Evolutionary conservation across 1,140 invertebrate genomes (phyloP).

Genomic region (Neodiprion virginianus): DNA sequence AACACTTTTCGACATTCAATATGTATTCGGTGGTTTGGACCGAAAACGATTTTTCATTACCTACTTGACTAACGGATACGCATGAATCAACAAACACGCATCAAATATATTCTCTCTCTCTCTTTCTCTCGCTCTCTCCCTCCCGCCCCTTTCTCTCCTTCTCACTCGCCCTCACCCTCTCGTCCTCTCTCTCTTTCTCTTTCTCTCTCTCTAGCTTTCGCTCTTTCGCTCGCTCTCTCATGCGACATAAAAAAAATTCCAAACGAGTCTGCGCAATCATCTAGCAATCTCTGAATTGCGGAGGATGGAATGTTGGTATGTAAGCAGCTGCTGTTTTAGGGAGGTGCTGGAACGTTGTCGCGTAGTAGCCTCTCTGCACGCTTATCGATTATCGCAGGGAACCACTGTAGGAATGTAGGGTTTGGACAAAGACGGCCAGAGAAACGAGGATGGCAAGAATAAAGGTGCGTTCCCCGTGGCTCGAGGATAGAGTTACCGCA

Average conservation of each 20-base stretch:
- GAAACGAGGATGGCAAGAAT: slow-evolving; percentile 49
- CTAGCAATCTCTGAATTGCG: background rate
- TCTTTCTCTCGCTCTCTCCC: background rate
- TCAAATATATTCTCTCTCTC: too few species aligned
- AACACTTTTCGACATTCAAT: too few species aligned
- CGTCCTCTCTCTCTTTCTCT: slow-evolving; percentile 25
- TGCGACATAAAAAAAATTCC: background rate
- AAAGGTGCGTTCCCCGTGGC: slow-evolving; percentile 51
- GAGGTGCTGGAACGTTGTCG: slow-evolving; percentile 6
- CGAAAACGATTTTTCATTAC: too few species aligned
- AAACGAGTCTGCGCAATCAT: slow-evolving; percentile 7
- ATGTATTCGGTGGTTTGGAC: too few species aligned
- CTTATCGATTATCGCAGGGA: slow-evolving; percentile 1
- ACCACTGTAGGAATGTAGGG: slow-evolving; percentile 6
- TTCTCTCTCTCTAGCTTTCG: slow-evolving; percentile 17
- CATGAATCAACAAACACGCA: too few species aligned
- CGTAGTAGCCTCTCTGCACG: background rate
- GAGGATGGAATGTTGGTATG: too few species aligned
- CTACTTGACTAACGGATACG: too few species aligned
- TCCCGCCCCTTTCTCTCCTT: slow-evolving; percentile 26
- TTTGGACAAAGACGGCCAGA: slow-evolving; percentile 50
- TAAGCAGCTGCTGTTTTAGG: slow-evolving; percentile 4
- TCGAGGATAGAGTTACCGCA: slow-evolving; percentile 53
- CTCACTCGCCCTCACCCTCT: background rate
- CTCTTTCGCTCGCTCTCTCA: slow-evolving; percentile 25